phyloP scores from a whole-genome alignment of 2,888 invertebrate species.

The Archips crataeganus region DNA sequence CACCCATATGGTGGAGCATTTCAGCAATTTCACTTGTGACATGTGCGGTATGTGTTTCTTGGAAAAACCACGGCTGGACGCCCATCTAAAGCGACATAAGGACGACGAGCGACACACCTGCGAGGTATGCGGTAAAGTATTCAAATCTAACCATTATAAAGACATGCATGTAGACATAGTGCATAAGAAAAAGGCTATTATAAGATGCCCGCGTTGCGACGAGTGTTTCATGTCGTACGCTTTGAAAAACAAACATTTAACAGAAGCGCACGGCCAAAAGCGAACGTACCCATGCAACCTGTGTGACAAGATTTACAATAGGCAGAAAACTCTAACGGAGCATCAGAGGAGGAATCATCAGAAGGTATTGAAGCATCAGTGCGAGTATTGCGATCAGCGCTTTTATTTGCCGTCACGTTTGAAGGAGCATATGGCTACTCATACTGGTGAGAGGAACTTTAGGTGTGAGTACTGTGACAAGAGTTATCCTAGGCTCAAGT shows the following conservation, averaged over 20 bases:
- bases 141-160: constrained; percentile 78
- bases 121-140: constrained; percentile 79
- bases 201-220: constrained; percentile 75
- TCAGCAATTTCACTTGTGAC: constrained; percentile 78
- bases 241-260: constrained; percentile 74
- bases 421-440: constrained; percentile 83
- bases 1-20: constrained; percentile 79
- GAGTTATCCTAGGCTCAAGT: constrained; percentile 85
- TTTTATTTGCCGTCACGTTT: constrained; percentile 79
- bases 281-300: constrained; percentile 76
- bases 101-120: constrained; percentile 84
- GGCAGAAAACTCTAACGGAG: constrained; percentile 75
- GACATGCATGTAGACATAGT: constrained; percentile 81
- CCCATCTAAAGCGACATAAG: constrained; percentile 77
- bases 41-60: constrained; percentile 79
- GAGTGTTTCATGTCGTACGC: constrained; percentile 81
- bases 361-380: constrained; percentile 80
- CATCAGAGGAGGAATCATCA: constrained; percentile 78
- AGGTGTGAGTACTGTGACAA: constrained; percentile 86
- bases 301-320: constrained; percentile 80
- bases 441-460: constrained; percentile 85
- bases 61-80: constrained; percentile 78
- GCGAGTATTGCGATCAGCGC: constrained; percentile 83
- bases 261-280: constrained; percentile 76
- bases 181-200: constrained; percentile 77